Evolutionary conservation across 1,140 invertebrate species (phyloP), one percentile per base, ranked within the genome.

Genomic region (roundworm (Caenorhabditis elegans)): DNA sequence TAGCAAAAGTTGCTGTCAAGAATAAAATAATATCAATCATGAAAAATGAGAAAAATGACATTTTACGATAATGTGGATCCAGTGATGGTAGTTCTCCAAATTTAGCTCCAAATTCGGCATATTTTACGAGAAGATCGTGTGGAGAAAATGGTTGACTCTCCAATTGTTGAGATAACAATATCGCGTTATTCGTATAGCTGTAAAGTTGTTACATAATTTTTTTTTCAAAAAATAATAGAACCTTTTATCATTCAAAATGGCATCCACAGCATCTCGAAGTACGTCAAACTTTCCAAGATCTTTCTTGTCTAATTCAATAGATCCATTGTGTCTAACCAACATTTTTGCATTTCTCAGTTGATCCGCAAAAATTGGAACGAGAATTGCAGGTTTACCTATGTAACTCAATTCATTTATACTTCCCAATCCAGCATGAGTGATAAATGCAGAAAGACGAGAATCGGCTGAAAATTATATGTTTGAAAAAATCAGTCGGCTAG

Each of bases 371-470:
- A 36, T 48, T 19, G 28, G 34, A 19, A 79, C 47, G 1, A 80
- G 86, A 31, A 87, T 53, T 48, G 87, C 82, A 17, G 86, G 86
- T 13, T 85, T 83, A 10, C 85, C 85, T 43, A 85, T 31, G 53
- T 85, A 81, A 39, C 86, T 46, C 22, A 85, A 77, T 70, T 87
- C 86, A n/a, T 55, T 78, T n/a, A 79, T 78, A 34, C 86, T 82
- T 31, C 86, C 86, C 28, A 83, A 79, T 24, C 86, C 86, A 75
- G 83, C 84, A 55, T 87, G 86, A 15, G 86, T 87, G 43, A 87
- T 85, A 83, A 87, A 87, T 3, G 83, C n/a, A 0, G 79, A 48
- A 5, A 84, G 43, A 13, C 84, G 76, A 13, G 79, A 49, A 81
- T 87, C 86, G 39, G 83, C 86, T 76, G 75, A 76, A 76, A 76